These are phyloP conservation scores for Acinonyx jubatus DNA, from an alignment of 2,113 vertebrate genomes.

Conservation along the genomic window DNA sequence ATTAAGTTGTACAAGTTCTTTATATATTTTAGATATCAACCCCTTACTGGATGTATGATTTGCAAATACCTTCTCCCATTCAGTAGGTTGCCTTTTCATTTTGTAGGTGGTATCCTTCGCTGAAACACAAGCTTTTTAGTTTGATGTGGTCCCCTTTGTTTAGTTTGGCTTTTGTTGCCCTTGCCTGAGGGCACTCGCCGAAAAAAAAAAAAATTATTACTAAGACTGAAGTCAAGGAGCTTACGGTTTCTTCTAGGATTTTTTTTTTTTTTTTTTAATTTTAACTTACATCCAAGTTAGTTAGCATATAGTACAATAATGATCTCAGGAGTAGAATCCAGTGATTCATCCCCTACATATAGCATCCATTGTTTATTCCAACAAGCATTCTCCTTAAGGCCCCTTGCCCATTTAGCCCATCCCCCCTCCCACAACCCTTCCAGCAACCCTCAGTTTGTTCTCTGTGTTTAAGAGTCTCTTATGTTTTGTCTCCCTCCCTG, in stretches of 20 bases:
- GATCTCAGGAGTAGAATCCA: too few species aligned
- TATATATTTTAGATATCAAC: neutral
- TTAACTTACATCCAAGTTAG: neutral
- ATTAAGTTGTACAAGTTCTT: neutral
- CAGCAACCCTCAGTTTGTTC: too few species aligned
- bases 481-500: too few species aligned
- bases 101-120: neutral
- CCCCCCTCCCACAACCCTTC: too few species aligned
- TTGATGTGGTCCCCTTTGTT: neutral
- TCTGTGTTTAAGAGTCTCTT: too few species aligned
- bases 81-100: neutral
- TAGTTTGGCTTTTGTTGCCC: neutral
- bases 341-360: too few species aligned
- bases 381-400: too few species aligned
- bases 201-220: neutral
- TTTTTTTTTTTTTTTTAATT: too few species aligned
- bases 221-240: neutral
- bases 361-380: too few species aligned
- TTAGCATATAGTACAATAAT: too few species aligned
- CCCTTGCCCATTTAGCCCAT: too few species aligned
- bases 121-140: neutral
- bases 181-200: neutral
- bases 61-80: neutral
- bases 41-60: neutral
- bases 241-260: neutral